Conservation (phyloP, 2,797 vertebrate species). For the Oreonectes daqikongensis region DNA sequence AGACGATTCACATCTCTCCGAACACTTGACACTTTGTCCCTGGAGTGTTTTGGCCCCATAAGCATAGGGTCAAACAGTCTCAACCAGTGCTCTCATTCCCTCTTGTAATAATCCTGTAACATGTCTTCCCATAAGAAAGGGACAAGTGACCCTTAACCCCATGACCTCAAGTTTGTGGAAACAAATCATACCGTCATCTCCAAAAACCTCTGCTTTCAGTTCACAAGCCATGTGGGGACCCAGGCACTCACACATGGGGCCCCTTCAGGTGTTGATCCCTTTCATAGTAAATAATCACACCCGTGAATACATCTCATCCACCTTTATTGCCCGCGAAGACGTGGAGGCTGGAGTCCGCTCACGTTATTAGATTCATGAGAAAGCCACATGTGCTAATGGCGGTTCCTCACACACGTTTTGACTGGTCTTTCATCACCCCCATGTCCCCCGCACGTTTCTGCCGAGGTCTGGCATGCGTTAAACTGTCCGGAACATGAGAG, state of each 20-base stretch:
- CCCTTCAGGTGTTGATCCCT: conserved; percentile 30
- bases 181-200: conserved; percentile 49
- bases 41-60: conserved; percentile 43
- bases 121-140: conserved; percentile 45
- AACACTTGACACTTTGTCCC: conserved; percentile 45
- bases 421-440: conserved; percentile 65
- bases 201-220: conserved; percentile 20
- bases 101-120: conserved; percentile 51
- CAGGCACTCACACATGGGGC: conserved; percentile 34
- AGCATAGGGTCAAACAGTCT: conserved; percentile 32
- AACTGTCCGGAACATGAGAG: conserved; percentile 59
- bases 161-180: conserved; percentile 44
- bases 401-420: conserved; percentile 59
- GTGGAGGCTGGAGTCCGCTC: conserved; percentile 5
- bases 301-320: conserved; percentile 44
- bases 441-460: conserved; percentile 57
- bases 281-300: conserved; percentile 52
- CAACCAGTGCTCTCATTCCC: conserved; percentile 49
- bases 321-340: conserved; percentile 36
- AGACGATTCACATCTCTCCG: conserved; percentile 27
- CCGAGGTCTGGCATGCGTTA: conserved; percentile 64
- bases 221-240: conserved; percentile 28
- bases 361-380: conserved; percentile 50
- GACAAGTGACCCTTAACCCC: conserved; percentile 50
- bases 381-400: conserved; percentile 63